Evolutionary conservation across 1,140 invertebrate species (phyloP).

Genomic region (Eubasilissa regina): DNA sequence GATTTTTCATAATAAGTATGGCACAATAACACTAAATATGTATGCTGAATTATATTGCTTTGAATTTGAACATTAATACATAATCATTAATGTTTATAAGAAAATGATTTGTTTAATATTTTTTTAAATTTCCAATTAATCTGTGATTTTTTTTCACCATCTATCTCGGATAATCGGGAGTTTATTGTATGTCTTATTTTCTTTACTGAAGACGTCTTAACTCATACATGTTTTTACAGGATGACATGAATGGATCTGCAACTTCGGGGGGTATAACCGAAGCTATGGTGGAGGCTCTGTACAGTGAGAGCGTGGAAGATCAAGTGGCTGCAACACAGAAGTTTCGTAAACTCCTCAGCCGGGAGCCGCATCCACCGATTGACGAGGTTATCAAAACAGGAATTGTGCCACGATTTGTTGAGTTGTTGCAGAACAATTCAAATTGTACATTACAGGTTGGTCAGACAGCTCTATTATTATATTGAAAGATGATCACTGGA

Average conservation of each 20-base stretch:
- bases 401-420: conserved; percentile 96
- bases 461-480: background rate
- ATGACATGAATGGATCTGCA: conserved; percentile 44
- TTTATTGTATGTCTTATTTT: too few species aligned
- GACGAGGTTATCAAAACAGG: conserved; percentile 98
- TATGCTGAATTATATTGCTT: too few species aligned
- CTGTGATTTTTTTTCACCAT: too few species aligned
- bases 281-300: conserved; percentile 89
- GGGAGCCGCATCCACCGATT: conserved; percentile 98
- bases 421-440: conserved; percentile 88
- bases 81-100: too few species aligned
- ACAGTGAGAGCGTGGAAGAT: conserved; percentile 85
- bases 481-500: too few species aligned
- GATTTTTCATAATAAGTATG: too few species aligned
- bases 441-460: conserved; percentile 91
- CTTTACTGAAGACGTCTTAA: too few species aligned
- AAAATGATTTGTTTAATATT: too few species aligned
- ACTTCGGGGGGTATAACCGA: conserved; percentile 75
- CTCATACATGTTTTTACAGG: conserved; percentile 16
- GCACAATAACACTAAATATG: too few species aligned
- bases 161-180: too few species aligned
- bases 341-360: conserved; percentile 94
- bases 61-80: too few species aligned
- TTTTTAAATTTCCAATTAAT: too few species aligned
- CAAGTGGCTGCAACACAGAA: conserved; percentile 94